A percentile compares a stretch with the other conserved stretches of the same genome.
Conservation (phyloP, 2,797 vertebrate species). For the Schizothorax lantsangensis region DNA sequence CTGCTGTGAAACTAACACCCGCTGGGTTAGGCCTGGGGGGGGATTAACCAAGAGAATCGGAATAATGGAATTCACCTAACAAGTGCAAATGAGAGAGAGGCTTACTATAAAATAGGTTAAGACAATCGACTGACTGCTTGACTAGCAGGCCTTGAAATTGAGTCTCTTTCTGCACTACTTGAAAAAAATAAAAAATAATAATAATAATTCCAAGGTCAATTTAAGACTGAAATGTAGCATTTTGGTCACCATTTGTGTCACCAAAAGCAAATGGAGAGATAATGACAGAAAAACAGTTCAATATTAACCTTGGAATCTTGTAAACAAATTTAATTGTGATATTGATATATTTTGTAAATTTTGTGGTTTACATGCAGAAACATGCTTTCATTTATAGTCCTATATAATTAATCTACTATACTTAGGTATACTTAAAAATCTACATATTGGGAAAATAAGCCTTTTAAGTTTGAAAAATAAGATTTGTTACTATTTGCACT, state of each 20-base stretch:
- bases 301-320: neutral
- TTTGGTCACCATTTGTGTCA: no score
- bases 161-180: neutral
- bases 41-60: slow-evolving; percentile 69
- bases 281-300: neutral
- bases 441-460: no score
- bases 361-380: neutral
- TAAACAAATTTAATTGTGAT: neutral
- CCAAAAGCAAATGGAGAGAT: neutral
- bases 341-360: neutral
- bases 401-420: neutral
- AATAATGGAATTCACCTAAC: slow-evolving; percentile 40
- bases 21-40: slow-evolving; percentile 68
- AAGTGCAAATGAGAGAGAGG: slow-evolving; percentile 60
- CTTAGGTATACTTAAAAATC: neutral
- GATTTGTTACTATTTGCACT: neutral
- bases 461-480: neutral
- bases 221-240: neutral
- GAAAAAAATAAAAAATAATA: neutral
- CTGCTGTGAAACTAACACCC: slow-evolving; percentile 73
- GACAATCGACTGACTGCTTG: neutral
- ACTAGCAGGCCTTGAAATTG: neutral
- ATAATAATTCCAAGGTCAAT: neutral
- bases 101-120: neutral
- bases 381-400: neutral